Evolutionary conservation across 37 sponge, comb jelly and placozoan species (phyloP).

Genomic region (Bolinopsis microptera): DNA sequence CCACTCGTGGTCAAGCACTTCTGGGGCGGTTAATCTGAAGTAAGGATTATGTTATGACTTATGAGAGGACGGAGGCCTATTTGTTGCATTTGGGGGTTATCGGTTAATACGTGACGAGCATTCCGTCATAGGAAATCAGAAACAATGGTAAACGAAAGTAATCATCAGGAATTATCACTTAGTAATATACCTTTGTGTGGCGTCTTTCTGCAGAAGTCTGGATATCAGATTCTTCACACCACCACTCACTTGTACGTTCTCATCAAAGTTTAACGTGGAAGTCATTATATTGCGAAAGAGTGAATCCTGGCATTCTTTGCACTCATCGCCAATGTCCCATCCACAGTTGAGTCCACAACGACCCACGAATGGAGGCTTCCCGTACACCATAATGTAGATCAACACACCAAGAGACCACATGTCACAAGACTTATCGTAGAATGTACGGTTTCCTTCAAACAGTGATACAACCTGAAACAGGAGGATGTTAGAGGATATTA

Average conservation of each 20-base stretch:
- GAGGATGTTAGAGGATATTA: no score
- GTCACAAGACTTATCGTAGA: conserved; percentile 95
- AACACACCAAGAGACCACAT: conserved; percentile 90
- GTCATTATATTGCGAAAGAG: conserved; percentile 46
- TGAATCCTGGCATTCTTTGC: conserved; percentile 73
- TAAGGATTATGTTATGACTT: background rate
- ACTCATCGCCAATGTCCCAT: conserved; percentile 81
- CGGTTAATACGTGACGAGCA: no score
- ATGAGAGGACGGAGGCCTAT: background rate
- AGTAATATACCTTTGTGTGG: background rate
- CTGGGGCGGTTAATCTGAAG: conserved; percentile 72
- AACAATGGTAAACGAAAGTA: no score
- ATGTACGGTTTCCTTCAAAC: conserved; percentile 70
- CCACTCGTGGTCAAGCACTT: conserved; percentile 84
- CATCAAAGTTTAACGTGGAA: background rate
- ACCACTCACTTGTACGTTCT: conserved; percentile 64
- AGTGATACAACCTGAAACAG: conserved; percentile 69
- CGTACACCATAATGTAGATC: conserved; percentile 85
- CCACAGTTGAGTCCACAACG: conserved; percentile 81
- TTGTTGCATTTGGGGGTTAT: no score
- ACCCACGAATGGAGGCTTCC: conserved; percentile 79
- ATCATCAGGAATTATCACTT: no score
- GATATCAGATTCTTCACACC: conserved; percentile 77
- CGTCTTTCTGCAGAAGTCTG: conserved; percentile 72
- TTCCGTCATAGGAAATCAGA: background rate